Evolutionary conservation across 2,797 vertebrate species (phyloP).

Genomic region (Moxostoma hubbsi): DNA sequence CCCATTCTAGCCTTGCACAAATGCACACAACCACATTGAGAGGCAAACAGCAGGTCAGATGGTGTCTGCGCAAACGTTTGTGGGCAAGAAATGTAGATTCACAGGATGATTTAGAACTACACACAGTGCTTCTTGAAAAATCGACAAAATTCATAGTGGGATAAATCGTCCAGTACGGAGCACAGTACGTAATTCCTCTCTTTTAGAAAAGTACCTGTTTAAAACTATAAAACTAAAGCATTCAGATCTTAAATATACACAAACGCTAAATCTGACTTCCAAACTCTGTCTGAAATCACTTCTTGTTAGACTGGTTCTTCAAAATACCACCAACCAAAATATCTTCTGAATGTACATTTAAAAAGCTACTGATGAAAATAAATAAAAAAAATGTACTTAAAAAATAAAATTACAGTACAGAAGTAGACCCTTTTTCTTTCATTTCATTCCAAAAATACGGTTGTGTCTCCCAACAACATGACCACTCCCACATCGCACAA

Average conservation of each 20-base stretch:
- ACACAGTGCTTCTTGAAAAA: constrained; percentile 50
- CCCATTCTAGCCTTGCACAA: constrained; percentile 48
- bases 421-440: constrained; percentile 8
- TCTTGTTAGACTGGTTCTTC: background rate
- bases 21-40: constrained; percentile 48
- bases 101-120: constrained; percentile 2
- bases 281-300: background rate
- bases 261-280: constrained; percentile 19
- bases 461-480: background rate
- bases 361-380: constrained; percentile 48
- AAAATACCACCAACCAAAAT: background rate
- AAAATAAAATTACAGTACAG: constrained; percentile 46
- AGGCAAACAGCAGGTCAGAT: constrained; percentile 65
- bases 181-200: constrained; percentile 6
- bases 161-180: constrained; percentile 1
- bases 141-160: constrained; percentile 8
- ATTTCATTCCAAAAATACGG: constrained; percentile 16
- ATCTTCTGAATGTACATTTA: constrained; percentile 25
- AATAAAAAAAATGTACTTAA: constrained; percentile 45
- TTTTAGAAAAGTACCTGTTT: constrained; percentile 45
- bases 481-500: constrained; percentile 14
- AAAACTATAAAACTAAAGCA: constrained; percentile 50
- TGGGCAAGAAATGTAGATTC: constrained; percentile 18
- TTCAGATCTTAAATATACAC: constrained; percentile 51
- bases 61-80: background rate